These are phyloP conservation scores for Poecile atricapillus DNA, from an alignment of 2,113 vertebrate genomes.

Conservation along the genomic window DNA sequence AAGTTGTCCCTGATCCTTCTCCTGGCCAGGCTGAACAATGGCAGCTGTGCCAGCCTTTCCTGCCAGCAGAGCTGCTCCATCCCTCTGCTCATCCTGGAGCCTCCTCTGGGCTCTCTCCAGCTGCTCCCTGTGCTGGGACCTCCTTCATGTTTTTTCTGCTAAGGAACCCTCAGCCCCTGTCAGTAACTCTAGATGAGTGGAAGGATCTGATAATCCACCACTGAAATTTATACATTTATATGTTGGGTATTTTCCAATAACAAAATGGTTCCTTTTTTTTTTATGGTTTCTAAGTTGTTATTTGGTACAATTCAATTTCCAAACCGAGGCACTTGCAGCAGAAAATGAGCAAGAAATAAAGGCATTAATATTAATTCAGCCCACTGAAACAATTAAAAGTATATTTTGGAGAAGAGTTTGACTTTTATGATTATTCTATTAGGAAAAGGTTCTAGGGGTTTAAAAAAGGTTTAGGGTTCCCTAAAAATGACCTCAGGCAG, in stretches of 20 bases:
- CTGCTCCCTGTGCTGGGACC: accelerated
- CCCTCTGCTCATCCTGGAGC: neutral
- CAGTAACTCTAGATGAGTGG: neutral
- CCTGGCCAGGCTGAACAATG: neutral
- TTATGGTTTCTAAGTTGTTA: neutral
- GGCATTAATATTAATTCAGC: neutral
- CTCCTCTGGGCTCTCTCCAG: neutral
- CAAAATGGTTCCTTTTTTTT: neutral
- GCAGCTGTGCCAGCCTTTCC: neutral
- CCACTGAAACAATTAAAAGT: neutral
- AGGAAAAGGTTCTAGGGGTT: neutral
- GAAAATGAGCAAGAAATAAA: neutral
- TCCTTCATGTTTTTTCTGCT: neutral
- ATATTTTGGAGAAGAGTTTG: neutral
- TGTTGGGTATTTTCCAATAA: neutral
- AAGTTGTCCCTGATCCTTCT: neutral
- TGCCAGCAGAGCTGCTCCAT: neutral
- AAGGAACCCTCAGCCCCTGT: neutral
- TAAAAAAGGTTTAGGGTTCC: neutral
- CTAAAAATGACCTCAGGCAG: neutral
- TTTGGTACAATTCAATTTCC: neutral
- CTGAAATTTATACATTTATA: neutral
- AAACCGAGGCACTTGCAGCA: neutral
- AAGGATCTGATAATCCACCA: neutral
- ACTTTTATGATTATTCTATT: neutral